phyloP scores from a whole-genome alignment of 2,113 vertebrate genomes.

The Cyanistes caeruleus region DNA sequence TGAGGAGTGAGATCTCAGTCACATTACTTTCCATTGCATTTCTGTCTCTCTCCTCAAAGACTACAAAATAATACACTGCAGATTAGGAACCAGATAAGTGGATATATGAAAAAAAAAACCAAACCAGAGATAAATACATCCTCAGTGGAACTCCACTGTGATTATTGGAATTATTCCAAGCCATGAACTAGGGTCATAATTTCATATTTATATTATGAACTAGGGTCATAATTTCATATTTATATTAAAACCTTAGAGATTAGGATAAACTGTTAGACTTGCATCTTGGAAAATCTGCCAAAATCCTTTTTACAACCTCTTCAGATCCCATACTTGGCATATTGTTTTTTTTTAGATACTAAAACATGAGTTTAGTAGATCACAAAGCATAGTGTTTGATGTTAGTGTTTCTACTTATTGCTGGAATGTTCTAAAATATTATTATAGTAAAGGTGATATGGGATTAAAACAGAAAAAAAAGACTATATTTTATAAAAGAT shows the following conservation, averaged over 20 bases:
- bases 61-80: background rate
- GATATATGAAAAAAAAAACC: background rate
- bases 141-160: background rate
- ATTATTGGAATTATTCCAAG: constrained; percentile 13
- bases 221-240: background rate
- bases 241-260: background rate
- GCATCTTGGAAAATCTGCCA: background rate
- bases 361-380: background rate
- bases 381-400: background rate
- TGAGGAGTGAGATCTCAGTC: background rate
- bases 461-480: background rate
- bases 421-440: background rate
- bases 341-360: background rate
- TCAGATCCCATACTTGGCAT: background rate
- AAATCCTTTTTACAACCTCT: background rate
- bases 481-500: background rate
- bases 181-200: background rate
- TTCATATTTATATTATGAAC: constrained; percentile 17
- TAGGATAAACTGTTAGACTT: background rate
- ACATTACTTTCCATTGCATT: background rate
- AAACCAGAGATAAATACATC: background rate
- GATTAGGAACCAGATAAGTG: background rate
- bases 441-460: background rate
- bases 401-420: background rate
- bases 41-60: background rate